A percentile compares a stretch with the other conserved stretches of the same genome.
These are phyloP conservation scores for Callopanchax toddi DNA, from an alignment of 2,113 vertebrate species.

Conservation along the genomic window DNA sequence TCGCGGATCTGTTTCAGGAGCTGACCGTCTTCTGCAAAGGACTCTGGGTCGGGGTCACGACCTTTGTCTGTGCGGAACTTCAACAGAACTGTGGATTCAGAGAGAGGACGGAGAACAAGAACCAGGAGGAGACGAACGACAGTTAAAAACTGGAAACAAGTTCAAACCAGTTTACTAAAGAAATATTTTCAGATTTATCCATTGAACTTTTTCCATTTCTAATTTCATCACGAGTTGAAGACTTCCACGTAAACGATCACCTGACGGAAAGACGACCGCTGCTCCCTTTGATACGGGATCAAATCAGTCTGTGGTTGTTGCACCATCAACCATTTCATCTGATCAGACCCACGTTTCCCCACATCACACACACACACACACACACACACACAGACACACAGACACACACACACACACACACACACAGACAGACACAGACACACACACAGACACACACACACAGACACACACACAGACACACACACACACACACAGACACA, in stretches of 20 bases:
- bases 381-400: not conserved
- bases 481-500: not conserved
- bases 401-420: slow-evolving; percentile 24
- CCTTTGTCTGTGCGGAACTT: slow-evolving; percentile 90
- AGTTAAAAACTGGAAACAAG: slow-evolving; percentile 41
- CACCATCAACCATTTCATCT: slow-evolving; percentile 50
- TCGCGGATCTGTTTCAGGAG: slow-evolving; percentile 82
- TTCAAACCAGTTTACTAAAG: slow-evolving; percentile 11
- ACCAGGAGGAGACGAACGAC: slow-evolving; percentile 2
- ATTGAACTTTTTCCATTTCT: slow-evolving; percentile 30
- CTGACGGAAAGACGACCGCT: slow-evolving; percentile 50
- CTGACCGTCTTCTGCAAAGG: slow-evolving; percentile 77
- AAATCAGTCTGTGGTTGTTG: slow-evolving; percentile 50
- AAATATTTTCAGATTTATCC: slow-evolving; percentile 35
- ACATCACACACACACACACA: slow-evolving; percentile 34
- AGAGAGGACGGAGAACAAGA: not conserved
- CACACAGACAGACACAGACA: slow-evolving; percentile 32
- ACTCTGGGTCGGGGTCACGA: slow-evolving; percentile 82
- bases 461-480: slow-evolving; percentile 21
- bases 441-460: slow-evolving; percentile 5
- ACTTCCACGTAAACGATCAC: slow-evolving; percentile 41
- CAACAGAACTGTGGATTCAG: slow-evolving; percentile 82
- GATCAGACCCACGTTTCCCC: slow-evolving; percentile 36
- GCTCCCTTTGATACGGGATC: slow-evolving; percentile 37
- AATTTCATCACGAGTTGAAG: slow-evolving; percentile 40